Evolutionary conservation across 2,888 invertebrate species (phyloP).

Genomic region (Tetragonula carbonaria): DNA sequence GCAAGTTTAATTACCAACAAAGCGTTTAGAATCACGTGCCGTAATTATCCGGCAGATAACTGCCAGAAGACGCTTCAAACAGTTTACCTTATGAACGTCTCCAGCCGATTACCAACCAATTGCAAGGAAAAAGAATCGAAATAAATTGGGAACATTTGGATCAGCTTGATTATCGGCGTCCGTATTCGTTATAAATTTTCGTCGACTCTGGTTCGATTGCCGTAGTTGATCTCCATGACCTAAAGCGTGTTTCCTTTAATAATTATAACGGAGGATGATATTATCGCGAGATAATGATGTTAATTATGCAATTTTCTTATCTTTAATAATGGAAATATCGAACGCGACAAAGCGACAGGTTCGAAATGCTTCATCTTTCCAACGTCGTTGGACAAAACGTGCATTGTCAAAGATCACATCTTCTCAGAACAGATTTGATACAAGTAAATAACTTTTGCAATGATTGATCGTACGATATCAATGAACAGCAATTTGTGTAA

Average conservation of each 20-base stretch:
- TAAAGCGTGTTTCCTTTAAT: neutral
- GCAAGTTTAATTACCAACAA: constrained; percentile 68
- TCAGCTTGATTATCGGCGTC: neutral
- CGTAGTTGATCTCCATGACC: neutral
- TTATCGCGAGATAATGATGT: neutral
- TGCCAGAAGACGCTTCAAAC: constrained; percentile 53
- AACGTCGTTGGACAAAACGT: too few relatives aligned
- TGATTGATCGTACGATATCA: too few relatives aligned
- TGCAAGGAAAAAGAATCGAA: constrained; percentile 8
- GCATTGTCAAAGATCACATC: too few relatives aligned
- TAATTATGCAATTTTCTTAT: neutral
- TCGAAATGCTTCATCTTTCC: too few relatives aligned
- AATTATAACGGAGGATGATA: neutral
- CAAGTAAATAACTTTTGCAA: too few relatives aligned
- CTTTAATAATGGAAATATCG: too few relatives aligned
- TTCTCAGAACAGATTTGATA: too few relatives aligned
- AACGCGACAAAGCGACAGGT: too few relatives aligned
- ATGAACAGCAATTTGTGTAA: too few relatives aligned
- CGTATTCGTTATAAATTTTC: neutral
- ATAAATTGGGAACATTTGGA: constrained; percentile 11
- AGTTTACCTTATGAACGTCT: constrained; percentile 45
- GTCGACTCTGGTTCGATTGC: neutral
- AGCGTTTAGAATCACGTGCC: constrained; percentile 65
- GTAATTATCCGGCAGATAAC: constrained; percentile 65
- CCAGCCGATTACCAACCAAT: constrained; percentile 27